Conservation (phyloP, 2,113 vertebrate species). For the Indri indri region DNA sequence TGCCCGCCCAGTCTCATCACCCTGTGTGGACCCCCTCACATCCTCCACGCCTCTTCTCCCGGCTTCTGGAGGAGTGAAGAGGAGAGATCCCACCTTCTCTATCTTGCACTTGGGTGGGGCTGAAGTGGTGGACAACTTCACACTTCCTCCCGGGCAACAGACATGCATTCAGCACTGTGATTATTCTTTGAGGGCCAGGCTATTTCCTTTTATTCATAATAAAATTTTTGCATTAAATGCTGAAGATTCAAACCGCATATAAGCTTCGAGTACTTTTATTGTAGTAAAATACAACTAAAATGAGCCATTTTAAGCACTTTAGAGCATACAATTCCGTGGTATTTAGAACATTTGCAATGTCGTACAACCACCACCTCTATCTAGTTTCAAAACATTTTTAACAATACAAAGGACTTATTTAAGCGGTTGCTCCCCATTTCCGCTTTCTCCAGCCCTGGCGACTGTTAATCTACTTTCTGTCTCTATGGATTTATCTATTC, state of each 20-base stretch:
- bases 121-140: background rate
- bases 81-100: too few species aligned
- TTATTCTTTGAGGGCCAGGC: background rate
- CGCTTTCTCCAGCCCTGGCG: too few species aligned
- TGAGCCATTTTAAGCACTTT: background rate
- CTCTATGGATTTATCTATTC: background rate
- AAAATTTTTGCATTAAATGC: background rate
- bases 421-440: background rate
- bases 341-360: background rate
- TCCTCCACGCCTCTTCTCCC: background rate
- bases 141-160: background rate
- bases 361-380: background rate
- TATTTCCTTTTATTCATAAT: background rate
- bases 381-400: background rate
- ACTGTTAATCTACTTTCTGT: background rate
- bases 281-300: background rate
- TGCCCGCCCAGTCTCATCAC: background rate
- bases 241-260: background rate
- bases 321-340: background rate
- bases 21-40: too few species aligned
- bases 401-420: background rate
- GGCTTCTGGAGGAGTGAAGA: background rate
- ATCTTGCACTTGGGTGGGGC: too few species aligned
- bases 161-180: background rate
- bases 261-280: background rate